Evolutionary conservation across 2,113 vertebrate species (phyloP), one percentile per base, ranked within the genome.

Genomic region (Megatriorchis doriae): DNA sequence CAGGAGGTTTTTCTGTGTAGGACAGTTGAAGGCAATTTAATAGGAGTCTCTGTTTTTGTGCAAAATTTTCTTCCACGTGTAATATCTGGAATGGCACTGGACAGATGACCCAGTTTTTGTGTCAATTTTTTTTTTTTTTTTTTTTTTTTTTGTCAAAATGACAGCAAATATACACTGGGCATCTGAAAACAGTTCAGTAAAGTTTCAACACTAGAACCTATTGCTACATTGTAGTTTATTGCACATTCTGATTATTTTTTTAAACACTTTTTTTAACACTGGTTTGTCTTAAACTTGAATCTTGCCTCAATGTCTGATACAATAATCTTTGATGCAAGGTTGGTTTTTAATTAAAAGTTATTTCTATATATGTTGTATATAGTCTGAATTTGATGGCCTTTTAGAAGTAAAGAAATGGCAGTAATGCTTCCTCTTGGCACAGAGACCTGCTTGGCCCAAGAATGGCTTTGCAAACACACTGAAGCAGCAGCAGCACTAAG

Each of bases 271-370:
- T 96, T 96, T 96, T 98, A 98, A 98, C 70, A 94, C 91, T 98
- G 96, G 95, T 97, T 97, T 98, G 97, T 98, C 96, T 97, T 97
- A 98, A 98, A 97, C 90, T 97, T 97, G 96, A 97, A 97, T 98
- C 96, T 98, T 98, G 94, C 92, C 75, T 98, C 97, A 94, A 86
- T 95, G 93, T 97, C 97, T 97, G 94, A 97, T 96, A 97, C 71
- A 96, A 96, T 98, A 96, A 98, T 97, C 97, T 97, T 97, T 96
- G 97, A 97, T 97, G 96, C 98, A 98, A 98, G 96, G 96, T 98
- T 93, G 89, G 0, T 90, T 96, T 98, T 97, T 98, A 98, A 98
- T 98, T 98, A 98, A 97, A 98, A 98, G 96, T 96, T 98, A 98
- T 98, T 98, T 98, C 98, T 98, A 87, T 98, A 97, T 77, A 50